Evolutionary conservation across 2,888 invertebrate species (phyloP).

Genomic region (Pristionchus japonicus): DNA sequence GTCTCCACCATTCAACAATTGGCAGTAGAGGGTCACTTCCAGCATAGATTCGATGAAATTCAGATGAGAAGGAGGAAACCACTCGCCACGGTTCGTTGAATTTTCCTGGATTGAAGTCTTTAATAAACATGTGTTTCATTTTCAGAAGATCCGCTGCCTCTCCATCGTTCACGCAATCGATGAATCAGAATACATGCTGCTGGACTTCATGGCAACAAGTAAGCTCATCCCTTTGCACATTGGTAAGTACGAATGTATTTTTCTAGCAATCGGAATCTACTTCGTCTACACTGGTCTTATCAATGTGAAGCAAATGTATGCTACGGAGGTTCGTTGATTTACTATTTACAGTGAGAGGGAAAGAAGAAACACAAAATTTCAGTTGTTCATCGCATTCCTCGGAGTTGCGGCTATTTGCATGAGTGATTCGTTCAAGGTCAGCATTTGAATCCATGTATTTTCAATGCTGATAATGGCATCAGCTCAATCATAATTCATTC

Average conservation of each 20-base stretch:
- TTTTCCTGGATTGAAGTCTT: neutral
- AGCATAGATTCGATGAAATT: constrained; percentile 33
- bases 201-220: constrained; percentile 26
- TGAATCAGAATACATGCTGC: constrained; percentile 11
- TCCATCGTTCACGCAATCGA: constrained; percentile 2
- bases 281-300: constrained; percentile 18
- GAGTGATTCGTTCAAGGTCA: constrained; percentile 27
- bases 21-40: constrained; percentile 16
- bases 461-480: too few species aligned
- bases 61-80: constrained; percentile 38
- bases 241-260: neutral
- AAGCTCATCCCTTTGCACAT: neutral
- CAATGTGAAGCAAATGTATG: neutral
- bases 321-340: neutral
- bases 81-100: neutral
- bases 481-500: neutral
- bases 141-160: constrained; percentile 26
- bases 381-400: neutral
- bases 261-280: constrained; percentile 17
- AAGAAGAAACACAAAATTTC: neutral
- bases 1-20: constrained; percentile 37
- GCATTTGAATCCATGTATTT: neutral
- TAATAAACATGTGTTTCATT: neutral
- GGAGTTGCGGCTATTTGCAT: neutral
- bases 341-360: neutral